Evolutionary conservation across 2,113 vertebrate species (phyloP), one percentile per base, ranked within the genome.

Genomic region (Chascanopsetta lugubris): DNA sequence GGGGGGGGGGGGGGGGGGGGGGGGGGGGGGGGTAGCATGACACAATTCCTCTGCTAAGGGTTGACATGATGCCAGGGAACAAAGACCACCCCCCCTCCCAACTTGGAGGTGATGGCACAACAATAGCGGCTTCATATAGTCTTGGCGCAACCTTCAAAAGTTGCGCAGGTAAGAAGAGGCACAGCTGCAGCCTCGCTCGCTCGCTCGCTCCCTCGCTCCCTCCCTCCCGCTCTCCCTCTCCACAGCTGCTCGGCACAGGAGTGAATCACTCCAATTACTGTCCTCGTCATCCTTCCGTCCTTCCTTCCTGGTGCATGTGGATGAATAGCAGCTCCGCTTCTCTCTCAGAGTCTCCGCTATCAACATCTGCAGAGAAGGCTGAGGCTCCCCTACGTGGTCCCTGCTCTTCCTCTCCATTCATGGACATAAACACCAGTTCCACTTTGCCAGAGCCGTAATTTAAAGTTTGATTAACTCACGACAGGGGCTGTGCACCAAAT

Each of bases 201-300:
- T n/a, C n/a, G n/a, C n/a, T n/a, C n/a, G n/a, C n/a, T n/a, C n/a
- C n/a, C n/a, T n/a, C n/a, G n/a, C n/a, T n/a, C n/a, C n/a, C n/a
- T n/a, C n/a, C n/a, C n/a, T n/a, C n/a, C n/a, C n/a, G n/a, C n/a
- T n/a, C n/a, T n/a, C n/a, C n/a, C n/a, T n/a, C n/a, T n/a, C 29
- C 76, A 57, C 80, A 89, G 81, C 82, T 87, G 79, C 60, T 57
- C 34, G 0, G 45, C 0, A 17, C 27, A 29, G 11, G 20, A 70
- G 54, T 79, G 77, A 85, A 79, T 87, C 68, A 57, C 17, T 56
- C 75, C 69, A 84, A 79, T 87, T 86, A 77, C 79, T 76, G 74
- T 79, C 47, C 34, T 75, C 54, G 11, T 73, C 69, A 76, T 79
- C 42, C 80, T 85, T 88, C 80, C 80, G 85, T 82, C 82, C 82